Percentiles rank a stretch among this genome's conserved stretches.
Conservation (phyloP, 2,888 invertebrate genomes). For the Synergus japonicus region DNA sequence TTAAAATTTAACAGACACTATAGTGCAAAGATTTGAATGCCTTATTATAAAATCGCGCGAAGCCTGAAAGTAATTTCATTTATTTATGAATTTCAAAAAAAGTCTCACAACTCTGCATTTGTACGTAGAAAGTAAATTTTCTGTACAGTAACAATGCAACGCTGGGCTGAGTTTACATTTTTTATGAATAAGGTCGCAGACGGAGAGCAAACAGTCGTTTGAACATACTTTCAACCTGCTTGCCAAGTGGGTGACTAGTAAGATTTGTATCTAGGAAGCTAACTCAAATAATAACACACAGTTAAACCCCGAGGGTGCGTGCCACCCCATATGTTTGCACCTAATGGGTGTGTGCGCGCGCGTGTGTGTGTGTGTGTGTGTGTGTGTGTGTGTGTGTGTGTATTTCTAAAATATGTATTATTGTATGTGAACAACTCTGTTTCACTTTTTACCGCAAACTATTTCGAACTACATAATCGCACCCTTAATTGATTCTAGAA, state of each 20-base stretch:
- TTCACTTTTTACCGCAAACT: not conserved
- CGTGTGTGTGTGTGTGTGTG: no score
- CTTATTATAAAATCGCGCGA: no score
- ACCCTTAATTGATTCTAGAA: not conserved
- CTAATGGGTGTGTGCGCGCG: not conserved
- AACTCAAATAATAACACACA: not conserved
- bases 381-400: not conserved
- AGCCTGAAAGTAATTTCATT: not conserved
- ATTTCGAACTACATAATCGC: not conserved
- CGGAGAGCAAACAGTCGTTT: constrained; percentile 7
- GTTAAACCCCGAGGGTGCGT: constrained; percentile 2
- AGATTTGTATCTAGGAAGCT: constrained; percentile 1
- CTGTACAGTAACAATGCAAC: not conserved
- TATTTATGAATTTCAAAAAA: not conserved
- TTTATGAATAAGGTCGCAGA: constrained; percentile 7
- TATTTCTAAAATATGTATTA: no score
- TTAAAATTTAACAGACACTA: no score
- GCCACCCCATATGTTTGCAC: not conserved
- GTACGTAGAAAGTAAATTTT: not conserved
- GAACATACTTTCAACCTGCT: not conserved
- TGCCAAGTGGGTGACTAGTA: not conserved
- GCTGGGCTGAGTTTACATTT: not conserved
- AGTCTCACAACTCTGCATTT: not conserved
- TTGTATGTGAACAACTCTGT: not conserved
- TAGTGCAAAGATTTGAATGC: no score